Base-by-base conservation (phyloP, 2,113 vertebrate species). In the Strix uralensis region DNA sequence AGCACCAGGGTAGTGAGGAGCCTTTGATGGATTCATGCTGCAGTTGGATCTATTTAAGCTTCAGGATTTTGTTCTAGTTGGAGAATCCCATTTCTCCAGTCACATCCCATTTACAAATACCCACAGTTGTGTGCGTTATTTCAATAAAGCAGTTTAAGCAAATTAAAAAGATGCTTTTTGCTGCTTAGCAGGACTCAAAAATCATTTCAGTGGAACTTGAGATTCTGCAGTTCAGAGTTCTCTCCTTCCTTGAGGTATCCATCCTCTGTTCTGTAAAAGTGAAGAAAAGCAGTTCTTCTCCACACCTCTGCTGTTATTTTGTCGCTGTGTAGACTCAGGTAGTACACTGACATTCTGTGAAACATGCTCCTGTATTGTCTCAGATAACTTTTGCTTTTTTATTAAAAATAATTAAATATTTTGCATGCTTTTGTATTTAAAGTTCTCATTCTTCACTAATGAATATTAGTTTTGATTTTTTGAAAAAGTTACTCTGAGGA, bases 1-100 rank as follows among this genome's bases (percentile, higher is more conserved):
- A 73, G 59, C 71, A 83, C 81, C 72, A 67, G 63, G 42, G 47
- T 92, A 18, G 74, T 15, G 59, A 78, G 38, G 69, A 86, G 26
- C 83, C 67, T 29, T 23, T 67, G 72, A 74, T 74, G 86, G 83
- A 89, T 81, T 95, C 47, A 3, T 25, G 67, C 80, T 91, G 91
- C 77, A 63, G 3, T 52, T 81, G 69, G 65, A 91, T 91, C 89
- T 86, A 0, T 84, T 95, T 91, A 91, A 95, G 32, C 81, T n/a
- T 86, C 6, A 0, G 47, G 65, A 89, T 89, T 73, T 81, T 59
- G 55, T 89, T 91, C 61, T 74, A 15, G 26, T 36, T 40, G 52
- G 55, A 91, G 86, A 86, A 85, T 92, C 89, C 44, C 38, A 30
- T 84, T 96, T 95, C 70, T 84, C 47, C 81, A 55, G 38, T 84